A percentile compares a stretch with the other conserved stretches of the same genome.
Evolutionary conservation across 2,888 invertebrate genomes (phyloP).

Genomic region (Venusia cambrica): DNA sequence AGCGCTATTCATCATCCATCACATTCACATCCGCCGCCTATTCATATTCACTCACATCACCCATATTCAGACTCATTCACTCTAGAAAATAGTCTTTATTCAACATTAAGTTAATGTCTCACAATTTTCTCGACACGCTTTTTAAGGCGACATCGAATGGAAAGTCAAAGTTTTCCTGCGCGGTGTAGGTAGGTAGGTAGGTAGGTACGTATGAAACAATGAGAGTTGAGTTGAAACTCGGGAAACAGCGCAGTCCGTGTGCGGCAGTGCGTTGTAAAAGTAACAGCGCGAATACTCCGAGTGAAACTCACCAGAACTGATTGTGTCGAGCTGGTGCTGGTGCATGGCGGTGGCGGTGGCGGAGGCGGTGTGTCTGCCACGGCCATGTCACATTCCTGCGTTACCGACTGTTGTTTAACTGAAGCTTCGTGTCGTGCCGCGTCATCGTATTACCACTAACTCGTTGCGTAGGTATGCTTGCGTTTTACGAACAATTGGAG

Average conservation of each 20-base stretch:
- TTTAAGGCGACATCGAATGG: constrained; percentile 46
- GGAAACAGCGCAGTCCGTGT: constrained; percentile 78
- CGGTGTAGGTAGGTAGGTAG: no score
- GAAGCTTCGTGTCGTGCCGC: constrained; percentile 39
- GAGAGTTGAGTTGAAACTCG: constrained; percentile 72
- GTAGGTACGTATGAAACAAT: constrained; percentile 68
- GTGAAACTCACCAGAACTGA: constrained; percentile 78
- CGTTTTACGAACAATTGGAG: constrained; percentile 30
- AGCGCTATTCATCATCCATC: no score
- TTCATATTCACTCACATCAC: constrained; percentile 2
- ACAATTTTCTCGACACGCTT: constrained; percentile 24
- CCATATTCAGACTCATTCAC: constrained; percentile 1
- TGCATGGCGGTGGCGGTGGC: constrained; percentile 33
- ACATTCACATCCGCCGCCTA: not conserved
- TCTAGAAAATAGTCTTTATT: constrained; percentile 9
- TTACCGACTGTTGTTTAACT: constrained; percentile 53
- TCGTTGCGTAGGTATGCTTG: no score
- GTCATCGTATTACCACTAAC: constrained; percentile 32
- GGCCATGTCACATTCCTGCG: constrained; percentile 65
- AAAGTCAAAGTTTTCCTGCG: constrained; percentile 70
- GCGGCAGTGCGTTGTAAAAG: constrained; percentile 78
- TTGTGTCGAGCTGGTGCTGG: constrained; percentile 46
- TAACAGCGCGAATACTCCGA: constrained; percentile 77
- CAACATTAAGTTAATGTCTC: constrained; percentile 16
- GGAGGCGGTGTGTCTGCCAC: no score